These are phyloP conservation scores for Acestrorhynchus altus DNA, from an alignment of 2,797 vertebrate species.

Conservation along the genomic window DNA sequence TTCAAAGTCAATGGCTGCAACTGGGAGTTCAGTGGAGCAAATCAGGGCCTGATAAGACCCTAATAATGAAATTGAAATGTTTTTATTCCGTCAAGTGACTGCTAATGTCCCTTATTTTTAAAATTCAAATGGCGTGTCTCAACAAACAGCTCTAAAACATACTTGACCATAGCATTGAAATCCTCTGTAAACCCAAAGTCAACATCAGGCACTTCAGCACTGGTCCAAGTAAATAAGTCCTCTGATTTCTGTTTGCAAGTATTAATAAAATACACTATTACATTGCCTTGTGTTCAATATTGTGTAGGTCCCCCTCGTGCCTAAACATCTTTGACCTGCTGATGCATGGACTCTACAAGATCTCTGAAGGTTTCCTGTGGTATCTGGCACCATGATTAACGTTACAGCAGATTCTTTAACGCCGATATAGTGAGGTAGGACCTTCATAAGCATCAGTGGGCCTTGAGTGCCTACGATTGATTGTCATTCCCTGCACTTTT, in stretches of 20 bases:
- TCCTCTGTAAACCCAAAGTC: constrained; percentile 35
- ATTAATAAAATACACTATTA: too few species aligned
- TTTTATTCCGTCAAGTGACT: not conserved
- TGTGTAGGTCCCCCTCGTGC: too few species aligned
- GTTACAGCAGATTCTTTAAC: too few species aligned
- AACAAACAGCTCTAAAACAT: constrained; percentile 14
- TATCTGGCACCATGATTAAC: too few species aligned
- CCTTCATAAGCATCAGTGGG: too few species aligned
- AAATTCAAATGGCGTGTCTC: constrained; percentile 17
- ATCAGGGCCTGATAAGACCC: not conserved
- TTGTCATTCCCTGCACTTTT: too few species aligned
- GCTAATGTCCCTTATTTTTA: not conserved
- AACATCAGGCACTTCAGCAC: constrained; percentile 42
- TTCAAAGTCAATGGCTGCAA: not conserved
- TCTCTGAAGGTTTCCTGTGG: too few species aligned
- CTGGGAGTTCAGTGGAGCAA: not conserved
- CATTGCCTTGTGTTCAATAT: too few species aligned
- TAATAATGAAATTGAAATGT: not conserved
- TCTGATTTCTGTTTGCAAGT: not conserved
- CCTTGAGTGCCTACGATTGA: too few species aligned
- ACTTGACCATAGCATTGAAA: constrained; percentile 30
- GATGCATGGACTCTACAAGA: too few species aligned
- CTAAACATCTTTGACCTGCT: too few species aligned
- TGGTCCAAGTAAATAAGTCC: constrained; percentile 38
- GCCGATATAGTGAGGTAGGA: too few species aligned